Percentiles rank a stretch among this genome's conserved stretches.
These are phyloP conservation scores for Xenopus laevis DNA, from an alignment of 2,113 vertebrate genomes.

Conservation along the genomic window DNA sequence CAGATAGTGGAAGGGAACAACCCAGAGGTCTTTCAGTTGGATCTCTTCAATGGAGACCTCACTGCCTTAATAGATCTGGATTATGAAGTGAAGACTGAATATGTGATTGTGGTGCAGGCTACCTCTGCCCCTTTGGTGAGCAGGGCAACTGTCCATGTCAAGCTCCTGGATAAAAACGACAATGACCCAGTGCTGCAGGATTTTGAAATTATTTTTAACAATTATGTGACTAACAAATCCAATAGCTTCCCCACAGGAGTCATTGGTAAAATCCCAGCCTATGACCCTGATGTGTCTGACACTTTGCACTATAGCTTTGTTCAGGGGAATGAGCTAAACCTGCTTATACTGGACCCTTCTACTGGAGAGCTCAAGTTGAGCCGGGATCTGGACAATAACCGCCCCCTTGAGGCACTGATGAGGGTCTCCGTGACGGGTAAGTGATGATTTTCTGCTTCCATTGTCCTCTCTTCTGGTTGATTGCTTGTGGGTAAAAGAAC, in stretches of 20 bases:
- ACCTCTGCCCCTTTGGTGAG: slow-evolving; percentile 93
- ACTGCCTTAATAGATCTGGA: slow-evolving; percentile 85
- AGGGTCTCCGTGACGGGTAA: slow-evolving; percentile 90
- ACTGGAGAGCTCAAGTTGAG: slow-evolving; percentile 89
- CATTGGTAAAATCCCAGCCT: slow-evolving; percentile 89
- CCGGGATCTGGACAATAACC: slow-evolving; percentile 86
- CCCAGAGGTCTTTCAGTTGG: slow-evolving; percentile 89
- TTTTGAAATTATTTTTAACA: slow-evolving; percentile 97
- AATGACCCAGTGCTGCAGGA: slow-evolving; percentile 80
- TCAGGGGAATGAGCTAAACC: slow-evolving; percentile 85
- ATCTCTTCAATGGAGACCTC: slow-evolving; percentile 90
- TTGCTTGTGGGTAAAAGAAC: not conserved
- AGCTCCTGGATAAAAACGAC: slow-evolving; percentile 87
- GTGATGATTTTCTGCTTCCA: not conserved
- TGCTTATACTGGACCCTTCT: slow-evolving; percentile 80
- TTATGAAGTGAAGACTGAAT: slow-evolving; percentile 84
- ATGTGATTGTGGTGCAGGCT: slow-evolving; percentile 90
- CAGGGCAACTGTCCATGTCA: slow-evolving; percentile 83
- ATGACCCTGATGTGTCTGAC: slow-evolving; percentile 89
- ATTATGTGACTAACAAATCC: slow-evolving; percentile 94
- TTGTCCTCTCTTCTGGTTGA: not conserved
- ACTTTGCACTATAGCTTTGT: slow-evolving; percentile 84
- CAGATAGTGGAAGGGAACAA: slow-evolving; percentile 94
- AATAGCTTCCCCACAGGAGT: slow-evolving; percentile 90
- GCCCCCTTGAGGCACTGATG: slow-evolving; percentile 89